Evolutionary conservation across 92 coral and sea anemone genomes (phyloP), one percentile per base, ranked within the genome.

Genomic region (Zoanthus solanderi): DNA sequence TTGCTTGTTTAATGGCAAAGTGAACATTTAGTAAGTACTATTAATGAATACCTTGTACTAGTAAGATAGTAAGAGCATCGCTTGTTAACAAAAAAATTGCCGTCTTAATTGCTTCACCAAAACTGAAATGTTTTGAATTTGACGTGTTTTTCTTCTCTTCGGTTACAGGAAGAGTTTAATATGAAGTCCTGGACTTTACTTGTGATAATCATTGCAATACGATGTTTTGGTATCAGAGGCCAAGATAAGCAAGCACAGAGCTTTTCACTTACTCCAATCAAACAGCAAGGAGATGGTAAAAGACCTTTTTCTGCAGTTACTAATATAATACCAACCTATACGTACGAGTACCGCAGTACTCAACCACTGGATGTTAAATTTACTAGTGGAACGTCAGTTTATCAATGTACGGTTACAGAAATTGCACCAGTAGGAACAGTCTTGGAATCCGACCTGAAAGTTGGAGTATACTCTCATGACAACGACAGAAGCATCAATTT

Each of bases 401-500:
- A 95, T 85, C 96, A 93, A 88, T 94, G 96, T 0, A 90, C 87
- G 7, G 86, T 97, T 79, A 84, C 89, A 1, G 99, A 97, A 90
- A 91, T 75, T 63, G 86, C 95, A n/a, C 92, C 88, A 4, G 71
- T 88, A 90, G 94, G 93, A 82, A 88, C 91, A 9, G 37, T 48
- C 12, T 90, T 97, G 47, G 91, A 89, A 89, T 97, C 98, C 76
- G 96, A 96, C 87, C 54, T 97, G 87, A 97, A 95, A 89, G 94
- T 95, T 95, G 99, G 99, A 23, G 94, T 97, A 83, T 97, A 97
- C 85, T 88, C 94, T 1, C 83, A 84, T 57, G 93, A 94, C 54
- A 86, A 69, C n/a, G 54, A 82, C 45, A 76, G 52, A 47, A 87
- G 34, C n/a, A 88, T 97, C 58, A 90, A 91, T 37, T 97, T 93